phyloP scores from a whole-genome alignment of 2,888 invertebrate species.

The Eupsilia transversa region DNA sequence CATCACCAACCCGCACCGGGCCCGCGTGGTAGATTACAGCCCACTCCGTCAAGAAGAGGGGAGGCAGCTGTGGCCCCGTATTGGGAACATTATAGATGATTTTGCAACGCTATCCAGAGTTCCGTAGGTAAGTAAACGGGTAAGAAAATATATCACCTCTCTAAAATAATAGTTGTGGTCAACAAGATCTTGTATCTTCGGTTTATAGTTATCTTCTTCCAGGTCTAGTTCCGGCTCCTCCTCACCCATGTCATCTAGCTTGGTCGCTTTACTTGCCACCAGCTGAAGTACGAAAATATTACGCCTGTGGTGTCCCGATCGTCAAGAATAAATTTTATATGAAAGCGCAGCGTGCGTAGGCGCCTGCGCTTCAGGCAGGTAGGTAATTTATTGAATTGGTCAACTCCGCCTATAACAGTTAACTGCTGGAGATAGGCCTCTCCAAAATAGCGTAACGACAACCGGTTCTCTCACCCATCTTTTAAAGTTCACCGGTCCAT shows the following conservation, averaged over 20 bases:
- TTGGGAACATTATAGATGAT: too few relatives aligned
- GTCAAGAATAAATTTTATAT: not conserved
- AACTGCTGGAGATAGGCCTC: not conserved
- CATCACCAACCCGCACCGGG: too few relatives aligned
- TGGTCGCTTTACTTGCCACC: conserved; percentile 80
- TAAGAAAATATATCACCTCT: conserved; percentile 71
- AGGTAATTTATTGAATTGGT: not conserved
- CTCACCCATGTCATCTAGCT: conserved; percentile 79
- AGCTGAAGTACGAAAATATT: conserved; percentile 67
- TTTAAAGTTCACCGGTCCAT: not conserved
- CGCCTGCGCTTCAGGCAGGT: not conserved
- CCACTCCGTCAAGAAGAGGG: too few relatives aligned
- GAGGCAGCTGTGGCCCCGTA: too few relatives aligned
- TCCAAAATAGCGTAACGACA: not conserved
- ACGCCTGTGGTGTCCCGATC: not conserved
- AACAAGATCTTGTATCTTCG: conserved; percentile 80
- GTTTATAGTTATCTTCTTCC: conserved; percentile 82
- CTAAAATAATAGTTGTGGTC: conserved; percentile 85
- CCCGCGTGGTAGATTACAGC: too few relatives aligned
- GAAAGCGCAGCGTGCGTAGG: not conserved
- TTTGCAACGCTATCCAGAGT: not conserved
- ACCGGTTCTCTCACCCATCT: not conserved
- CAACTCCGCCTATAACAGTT: not conserved
- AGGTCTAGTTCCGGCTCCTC: conserved; percentile 86
- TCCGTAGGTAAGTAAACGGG: not conserved